A percentile compares a stretch with the other conserved stretches of the same genome.
phyloP scores from a whole-genome alignment of 2,797 vertebrate species.

The Danio choprae region DNA sequence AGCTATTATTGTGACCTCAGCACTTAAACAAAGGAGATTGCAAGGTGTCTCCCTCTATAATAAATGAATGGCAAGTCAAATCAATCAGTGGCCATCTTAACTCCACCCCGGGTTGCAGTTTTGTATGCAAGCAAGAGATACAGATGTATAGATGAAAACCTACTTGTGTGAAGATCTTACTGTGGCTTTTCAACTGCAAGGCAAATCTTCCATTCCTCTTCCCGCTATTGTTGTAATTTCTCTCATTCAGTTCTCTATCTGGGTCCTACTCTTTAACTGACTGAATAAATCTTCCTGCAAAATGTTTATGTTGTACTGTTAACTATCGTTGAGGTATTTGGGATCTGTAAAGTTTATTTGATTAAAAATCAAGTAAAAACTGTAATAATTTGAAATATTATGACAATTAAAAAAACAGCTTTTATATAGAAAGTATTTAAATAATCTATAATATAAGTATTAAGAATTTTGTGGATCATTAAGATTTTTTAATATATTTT shows the following conservation, averaged over 20 bases:
- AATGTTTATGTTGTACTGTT: background rate
- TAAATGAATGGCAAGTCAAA: constrained; percentile 7
- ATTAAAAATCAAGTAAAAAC: background rate
- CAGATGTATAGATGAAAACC: background rate
- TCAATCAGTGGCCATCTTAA: background rate
- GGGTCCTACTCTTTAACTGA: background rate
- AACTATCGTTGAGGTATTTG: background rate
- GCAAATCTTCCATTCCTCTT: background rate
- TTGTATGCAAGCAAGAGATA: background rate
- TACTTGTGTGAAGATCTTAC: background rate
- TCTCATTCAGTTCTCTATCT: background rate
- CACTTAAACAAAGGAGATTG: background rate
- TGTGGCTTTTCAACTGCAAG: background rate
- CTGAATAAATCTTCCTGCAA: background rate
- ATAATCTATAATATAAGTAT: too few relatives aligned
- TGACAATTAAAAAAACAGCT: too few relatives aligned
- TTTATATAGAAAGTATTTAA: too few relatives aligned
- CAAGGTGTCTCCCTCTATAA: background rate
- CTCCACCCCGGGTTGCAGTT: background rate
- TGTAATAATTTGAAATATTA: background rate
- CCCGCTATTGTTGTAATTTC: background rate
- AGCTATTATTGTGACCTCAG: background rate
- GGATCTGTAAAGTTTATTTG: background rate
- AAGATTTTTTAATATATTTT: too few relatives aligned
- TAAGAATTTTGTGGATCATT: background rate